phyloP scores from a whole-genome alignment of 2,888 invertebrate genomes.

The Apamea monoglypha region DNA sequence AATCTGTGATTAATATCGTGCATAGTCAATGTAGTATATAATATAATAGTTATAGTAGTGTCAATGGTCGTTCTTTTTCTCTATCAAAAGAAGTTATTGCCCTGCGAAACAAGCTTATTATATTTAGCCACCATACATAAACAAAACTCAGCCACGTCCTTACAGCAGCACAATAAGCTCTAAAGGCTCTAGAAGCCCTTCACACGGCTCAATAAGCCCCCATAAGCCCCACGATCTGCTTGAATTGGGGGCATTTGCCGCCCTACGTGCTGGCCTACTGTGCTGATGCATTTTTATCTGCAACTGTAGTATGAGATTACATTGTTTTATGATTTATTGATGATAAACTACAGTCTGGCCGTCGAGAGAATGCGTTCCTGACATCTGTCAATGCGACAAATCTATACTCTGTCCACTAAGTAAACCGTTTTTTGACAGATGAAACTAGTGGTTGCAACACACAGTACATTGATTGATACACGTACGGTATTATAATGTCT shows the following conservation, averaged over 20 bases:
- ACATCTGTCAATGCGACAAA: no score
- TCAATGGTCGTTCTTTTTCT: no score
- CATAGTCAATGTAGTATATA: no score
- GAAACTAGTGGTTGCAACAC: no score
- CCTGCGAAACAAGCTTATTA: not conserved
- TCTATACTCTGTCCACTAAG: no score
- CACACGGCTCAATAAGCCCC: constrained; percentile 33
- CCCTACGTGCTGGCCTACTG: constrained; percentile 31
- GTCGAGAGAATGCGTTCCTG: no score
- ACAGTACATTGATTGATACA: no score
- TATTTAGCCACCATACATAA: not conserved
- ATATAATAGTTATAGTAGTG: no score
- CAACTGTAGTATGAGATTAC: not conserved
- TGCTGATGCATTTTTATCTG: constrained; percentile 20
- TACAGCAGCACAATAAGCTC: constrained; percentile 30
- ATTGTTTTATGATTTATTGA: not conserved
- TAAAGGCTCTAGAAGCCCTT: constrained; percentile 37
- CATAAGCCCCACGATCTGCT: constrained; percentile 18
- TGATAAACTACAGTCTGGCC: not conserved
- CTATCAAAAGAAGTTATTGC: not conserved
- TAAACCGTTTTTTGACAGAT: no score
- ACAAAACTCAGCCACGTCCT: constrained; percentile 5
- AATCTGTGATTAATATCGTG: not conserved
- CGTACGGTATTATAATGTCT: no score
- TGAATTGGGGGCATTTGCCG: constrained; percentile 39